Evolutionary conservation across 2,888 invertebrate genomes (phyloP).

Genomic region (Limnephilus rhombicus): DNA sequence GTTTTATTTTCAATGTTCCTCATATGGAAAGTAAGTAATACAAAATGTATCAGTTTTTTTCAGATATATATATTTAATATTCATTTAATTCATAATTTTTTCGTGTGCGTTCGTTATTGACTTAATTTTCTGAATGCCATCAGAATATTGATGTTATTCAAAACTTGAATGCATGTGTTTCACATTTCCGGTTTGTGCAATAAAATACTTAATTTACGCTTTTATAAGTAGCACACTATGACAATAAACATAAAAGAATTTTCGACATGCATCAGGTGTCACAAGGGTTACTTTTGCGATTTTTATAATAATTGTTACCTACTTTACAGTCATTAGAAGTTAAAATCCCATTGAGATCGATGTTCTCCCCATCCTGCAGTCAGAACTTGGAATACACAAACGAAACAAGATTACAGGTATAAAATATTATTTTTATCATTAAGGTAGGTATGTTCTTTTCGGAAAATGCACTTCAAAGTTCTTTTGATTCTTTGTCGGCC

Average conservation of each 20-base stretch:
- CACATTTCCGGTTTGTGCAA: neutral
- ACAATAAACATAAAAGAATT: neutral
- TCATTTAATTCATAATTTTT: neutral
- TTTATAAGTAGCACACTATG: neutral
- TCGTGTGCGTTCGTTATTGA: neutral
- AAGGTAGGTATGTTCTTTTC: too few relatives aligned
- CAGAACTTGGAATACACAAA: constrained; percentile 12
- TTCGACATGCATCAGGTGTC: neutral
- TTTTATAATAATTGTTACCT: neutral
- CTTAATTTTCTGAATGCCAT: neutral
- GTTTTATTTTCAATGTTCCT: constrained; percentile 90
- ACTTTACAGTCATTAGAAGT: constrained; percentile 42
- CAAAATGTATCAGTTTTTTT: neutral
- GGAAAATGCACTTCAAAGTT: too few relatives aligned
- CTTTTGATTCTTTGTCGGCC: too few relatives aligned
- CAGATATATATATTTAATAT: neutral
- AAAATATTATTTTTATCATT: neutral
- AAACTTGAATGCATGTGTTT: neutral
- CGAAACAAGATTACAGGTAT: neutral
- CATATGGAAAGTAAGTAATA: constrained; percentile 86
- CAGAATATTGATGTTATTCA: neutral
- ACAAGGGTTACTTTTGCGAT: neutral
- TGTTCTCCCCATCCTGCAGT: constrained; percentile 44
- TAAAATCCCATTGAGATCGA: constrained; percentile 40
- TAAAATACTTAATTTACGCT: neutral